Evolutionary conservation across 1,140 invertebrate species (phyloP).

Genomic region (Brevipalpus yothersi): DNA sequence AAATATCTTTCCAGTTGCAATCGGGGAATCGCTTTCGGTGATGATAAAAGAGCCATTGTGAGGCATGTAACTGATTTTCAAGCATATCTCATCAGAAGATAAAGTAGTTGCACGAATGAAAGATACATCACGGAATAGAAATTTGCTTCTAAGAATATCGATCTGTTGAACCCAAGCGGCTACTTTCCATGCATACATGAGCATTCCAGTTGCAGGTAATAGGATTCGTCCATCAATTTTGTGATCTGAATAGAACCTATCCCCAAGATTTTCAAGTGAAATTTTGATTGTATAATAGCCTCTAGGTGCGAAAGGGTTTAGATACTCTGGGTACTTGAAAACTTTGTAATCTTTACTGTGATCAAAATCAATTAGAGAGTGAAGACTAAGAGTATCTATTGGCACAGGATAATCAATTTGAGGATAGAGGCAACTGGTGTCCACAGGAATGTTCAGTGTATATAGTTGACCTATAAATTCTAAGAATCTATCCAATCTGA

Average conservation of each 20-base stretch:
- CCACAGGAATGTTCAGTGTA: not conserved
- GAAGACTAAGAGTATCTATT: slow-evolving; percentile 23
- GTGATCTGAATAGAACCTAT: slow-evolving; percentile 57
- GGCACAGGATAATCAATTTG: slow-evolving; percentile 22
- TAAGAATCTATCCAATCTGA: not conserved
- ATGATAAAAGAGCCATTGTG: slow-evolving; percentile 73
- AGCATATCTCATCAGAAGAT: slow-evolving; percentile 25
- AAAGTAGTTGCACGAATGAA: slow-evolving; percentile 52
- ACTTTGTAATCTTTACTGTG: slow-evolving; percentile 38
- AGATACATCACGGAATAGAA: not conserved
- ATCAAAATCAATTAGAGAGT: slow-evolving; percentile 25
- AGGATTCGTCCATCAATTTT: slow-evolving; percentile 73
- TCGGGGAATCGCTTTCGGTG: slow-evolving; percentile 50
- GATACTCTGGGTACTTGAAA: slow-evolving; percentile 29
- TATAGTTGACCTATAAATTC: not conserved
- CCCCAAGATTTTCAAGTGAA: slow-evolving; percentile 40
- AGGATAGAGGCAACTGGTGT: slow-evolving; percentile 14
- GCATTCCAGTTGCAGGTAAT: slow-evolving; percentile 68
- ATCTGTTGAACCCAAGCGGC: not conserved
- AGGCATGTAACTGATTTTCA: slow-evolving; percentile 62
- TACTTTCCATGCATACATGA: not conserved
- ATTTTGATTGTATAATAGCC: too few relatives aligned
- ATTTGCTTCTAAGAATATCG: not conserved
- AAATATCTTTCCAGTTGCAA: slow-evolving; percentile 38
- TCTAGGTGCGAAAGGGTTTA: slow-evolving; percentile 25